Evolutionary conservation across 2,113 vertebrate species (phyloP).

Genomic region (Spea multiplicata): DNA sequence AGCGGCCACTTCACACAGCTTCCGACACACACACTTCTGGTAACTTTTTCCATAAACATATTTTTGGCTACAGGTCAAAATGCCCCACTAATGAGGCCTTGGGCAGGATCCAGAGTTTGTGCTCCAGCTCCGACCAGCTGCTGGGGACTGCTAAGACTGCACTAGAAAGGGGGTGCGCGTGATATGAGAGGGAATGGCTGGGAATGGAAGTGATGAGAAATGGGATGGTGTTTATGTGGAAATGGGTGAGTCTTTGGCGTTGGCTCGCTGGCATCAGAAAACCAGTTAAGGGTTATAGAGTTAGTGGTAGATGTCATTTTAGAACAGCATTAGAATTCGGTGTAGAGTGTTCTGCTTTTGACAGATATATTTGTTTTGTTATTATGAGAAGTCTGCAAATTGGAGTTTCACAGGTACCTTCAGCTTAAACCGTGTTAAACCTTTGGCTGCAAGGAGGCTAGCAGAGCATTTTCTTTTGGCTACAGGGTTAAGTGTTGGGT

Average conservation of each 20-base stretch:
- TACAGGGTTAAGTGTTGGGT: no score
- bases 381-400: no score
- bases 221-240: neutral
- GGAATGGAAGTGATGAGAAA: neutral
- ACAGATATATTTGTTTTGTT: no score
- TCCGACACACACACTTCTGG: slow-evolving; percentile 26
- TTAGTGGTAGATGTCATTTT: no score
- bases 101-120: slow-evolving; percentile 16
- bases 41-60: slow-evolving; percentile 34
- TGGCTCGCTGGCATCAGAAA: neutral
- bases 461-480: no score
- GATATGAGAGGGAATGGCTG: neutral
- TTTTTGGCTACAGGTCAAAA: slow-evolving; percentile 32
- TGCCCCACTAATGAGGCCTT: slow-evolving; percentile 36
- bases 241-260: neutral
- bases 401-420: no score
- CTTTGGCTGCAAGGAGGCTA: no score
- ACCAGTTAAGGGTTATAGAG: no score
- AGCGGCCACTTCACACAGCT: slow-evolving; percentile 29
- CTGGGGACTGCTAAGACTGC: neutral
- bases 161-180: neutral
- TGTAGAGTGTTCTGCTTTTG: no score
- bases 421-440: no score
- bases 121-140: slow-evolving; percentile 13
- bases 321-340: no score